Evolutionary conservation across 2,888 invertebrate species (phyloP), one percentile per base, ranked within the genome.

Genomic region (Bombylius major): DNA sequence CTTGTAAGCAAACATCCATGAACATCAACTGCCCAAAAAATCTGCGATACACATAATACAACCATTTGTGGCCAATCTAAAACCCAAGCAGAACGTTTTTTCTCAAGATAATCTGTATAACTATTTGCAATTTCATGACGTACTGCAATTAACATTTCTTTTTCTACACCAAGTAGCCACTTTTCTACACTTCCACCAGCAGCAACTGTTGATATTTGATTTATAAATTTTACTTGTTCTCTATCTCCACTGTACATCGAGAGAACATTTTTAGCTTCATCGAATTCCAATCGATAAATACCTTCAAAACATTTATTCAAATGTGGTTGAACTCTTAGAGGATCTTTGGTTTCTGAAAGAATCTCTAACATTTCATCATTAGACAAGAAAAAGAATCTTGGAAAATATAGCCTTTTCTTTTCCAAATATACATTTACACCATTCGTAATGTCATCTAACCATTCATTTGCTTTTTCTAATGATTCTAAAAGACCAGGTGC

Each of bases 301-400:
- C 82, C 85, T 65, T 82, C 81, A 66, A 87, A 87, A 67, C 84
- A 86, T 69, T 86, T 86, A 64, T 78, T 80, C 49, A 86, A 67
- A 67, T 82, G 79, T 0, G 82, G 80, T 62, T 82, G 79, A 6
- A 83, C 81, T 51, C 80, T 74, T 12, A 76, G 62, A 0, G 80
- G 79, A 67, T 83, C 79, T 65, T 80, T 81, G 3, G 82, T 81
- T 69, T 85, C 82, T 2, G 86, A 84, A 33, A 89, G 71, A 60
- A 88, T 82, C 64, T 83, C 82, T 53, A 87, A 71, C 71, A 88
- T 78, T 70, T 87, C 87, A 62, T 82, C 81, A 67, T 88, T 86
- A 1, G 86, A 85, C 55, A 88, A 69, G 65, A 88, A 88, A 72
- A 86, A 87, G 66, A 89, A 84, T 62, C 87, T 81, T 13, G 86